phyloP scores from a whole-genome alignment of 2,113 vertebrate species.

The Polypterus senegalus region DNA sequence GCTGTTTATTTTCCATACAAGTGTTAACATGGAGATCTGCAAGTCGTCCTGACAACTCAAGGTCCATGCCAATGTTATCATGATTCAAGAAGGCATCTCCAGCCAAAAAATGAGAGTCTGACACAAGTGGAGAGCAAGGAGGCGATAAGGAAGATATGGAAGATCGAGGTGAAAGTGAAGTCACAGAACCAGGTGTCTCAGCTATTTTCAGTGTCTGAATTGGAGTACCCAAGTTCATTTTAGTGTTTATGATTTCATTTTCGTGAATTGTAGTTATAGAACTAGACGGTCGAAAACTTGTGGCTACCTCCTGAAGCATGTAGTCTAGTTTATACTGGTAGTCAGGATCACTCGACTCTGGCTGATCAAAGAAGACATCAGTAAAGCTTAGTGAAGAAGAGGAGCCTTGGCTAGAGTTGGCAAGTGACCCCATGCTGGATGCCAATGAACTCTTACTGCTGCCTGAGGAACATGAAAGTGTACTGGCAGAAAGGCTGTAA shows the following conservation, averaged over 20 bases:
- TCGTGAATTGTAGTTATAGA: constrained; percentile 93
- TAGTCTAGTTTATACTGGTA: constrained; percentile 81
- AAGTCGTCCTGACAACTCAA: constrained; percentile 62
- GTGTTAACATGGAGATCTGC: constrained; percentile 49
- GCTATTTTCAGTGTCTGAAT: constrained; percentile 62
- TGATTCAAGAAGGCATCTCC: constrained; percentile 63
- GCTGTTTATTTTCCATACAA: constrained; percentile 38
- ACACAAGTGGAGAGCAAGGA: constrained; percentile 78
- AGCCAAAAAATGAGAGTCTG: constrained; percentile 57
- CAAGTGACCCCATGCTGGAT: constrained; percentile 82
- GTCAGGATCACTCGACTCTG: constrained; percentile 69
- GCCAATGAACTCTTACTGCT: constrained; percentile 84
- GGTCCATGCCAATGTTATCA: constrained; percentile 56
- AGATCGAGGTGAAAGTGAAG: constrained; percentile 79
- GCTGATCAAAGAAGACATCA: constrained; percentile 79
- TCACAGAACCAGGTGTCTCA: constrained; percentile 82
- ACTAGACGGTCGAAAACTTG: constrained; percentile 70
- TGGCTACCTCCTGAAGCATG: constrained; percentile 67
- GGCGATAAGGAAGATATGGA: constrained; percentile 89
- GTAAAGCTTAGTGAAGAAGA: constrained; percentile 84
- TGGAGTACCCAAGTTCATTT: constrained; percentile 31
- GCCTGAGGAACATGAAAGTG: constrained; percentile 84
- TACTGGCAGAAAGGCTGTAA: constrained; percentile 80
- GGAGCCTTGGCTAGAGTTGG: constrained; percentile 78
- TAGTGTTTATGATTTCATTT: constrained; percentile 65